Conservation (phyloP, 2,797 vertebrate species). For the Odontamblyopus rebecca region DNA sequence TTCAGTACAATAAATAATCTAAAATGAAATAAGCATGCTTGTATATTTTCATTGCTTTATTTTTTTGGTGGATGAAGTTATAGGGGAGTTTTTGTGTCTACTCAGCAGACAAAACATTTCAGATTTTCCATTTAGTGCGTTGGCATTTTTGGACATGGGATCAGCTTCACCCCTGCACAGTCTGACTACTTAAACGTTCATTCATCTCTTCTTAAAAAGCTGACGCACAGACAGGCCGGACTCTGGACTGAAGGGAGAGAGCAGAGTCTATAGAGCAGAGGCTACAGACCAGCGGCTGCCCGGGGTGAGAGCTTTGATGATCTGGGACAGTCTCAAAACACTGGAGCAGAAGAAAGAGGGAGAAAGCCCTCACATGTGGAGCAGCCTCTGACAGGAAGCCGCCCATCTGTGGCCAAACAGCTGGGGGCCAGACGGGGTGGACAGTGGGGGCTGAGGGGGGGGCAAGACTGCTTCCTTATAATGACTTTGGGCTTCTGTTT, state of each 20-base stretch:
- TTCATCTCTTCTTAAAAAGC: background rate
- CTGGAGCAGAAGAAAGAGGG: conserved; percentile 40
- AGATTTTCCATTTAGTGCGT: no score
- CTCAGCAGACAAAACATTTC: no score
- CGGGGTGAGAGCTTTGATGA: conserved; percentile 39
- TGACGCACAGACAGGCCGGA: background rate
- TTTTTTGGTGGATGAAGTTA: no score
- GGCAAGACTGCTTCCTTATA: background rate
- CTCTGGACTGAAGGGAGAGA: conserved; percentile 1
- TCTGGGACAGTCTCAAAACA: conserved; percentile 36
- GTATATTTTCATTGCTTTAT: no score
- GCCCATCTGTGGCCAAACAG: conserved; percentile 68
- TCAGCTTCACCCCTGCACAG: background rate
- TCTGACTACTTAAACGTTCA: background rate
- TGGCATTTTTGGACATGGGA: background rate
- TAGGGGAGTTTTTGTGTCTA: no score
- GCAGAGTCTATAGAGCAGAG: conserved; percentile 4
- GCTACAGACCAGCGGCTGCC: background rate
- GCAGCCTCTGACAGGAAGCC: conserved; percentile 63
- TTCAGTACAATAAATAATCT: no score
- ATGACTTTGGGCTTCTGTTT: no score
- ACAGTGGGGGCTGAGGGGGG: conserved; percentile 42
- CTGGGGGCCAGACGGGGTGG: conserved; percentile 57
- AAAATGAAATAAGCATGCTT: no score
- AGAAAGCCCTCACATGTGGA: conserved; percentile 55